phyloP scores from a whole-genome alignment of 2,797 vertebrate genomes.

The Acipenser transmontanus region DNA sequence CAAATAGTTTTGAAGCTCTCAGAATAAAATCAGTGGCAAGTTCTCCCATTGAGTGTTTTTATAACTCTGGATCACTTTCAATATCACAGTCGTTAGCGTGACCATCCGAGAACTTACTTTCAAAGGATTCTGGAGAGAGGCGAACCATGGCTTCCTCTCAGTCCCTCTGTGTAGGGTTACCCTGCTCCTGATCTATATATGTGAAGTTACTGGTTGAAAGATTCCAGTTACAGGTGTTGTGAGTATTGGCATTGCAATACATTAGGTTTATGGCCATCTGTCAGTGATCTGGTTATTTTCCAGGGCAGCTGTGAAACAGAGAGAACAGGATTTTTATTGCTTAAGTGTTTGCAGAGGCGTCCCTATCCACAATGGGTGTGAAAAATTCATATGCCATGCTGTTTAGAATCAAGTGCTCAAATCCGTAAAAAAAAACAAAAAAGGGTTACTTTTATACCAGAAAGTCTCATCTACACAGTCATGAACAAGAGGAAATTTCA shows the following conservation, averaged over 20 bases:
- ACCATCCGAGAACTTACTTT: too few relatives aligned
- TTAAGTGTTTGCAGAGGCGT: background rate
- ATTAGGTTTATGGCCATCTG: background rate
- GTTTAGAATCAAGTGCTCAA: background rate
- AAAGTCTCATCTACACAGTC: too few relatives aligned
- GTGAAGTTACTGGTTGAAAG: background rate
- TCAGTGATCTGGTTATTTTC: constrained; percentile 6
- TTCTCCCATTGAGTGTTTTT: too few relatives aligned
- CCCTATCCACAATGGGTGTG: background rate
- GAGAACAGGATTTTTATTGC: background rate
- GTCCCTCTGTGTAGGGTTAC: background rate
- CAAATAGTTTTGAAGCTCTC: too few relatives aligned
- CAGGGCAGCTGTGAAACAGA: background rate
- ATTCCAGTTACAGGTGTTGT: constrained; percentile 1
- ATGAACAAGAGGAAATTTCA: too few relatives aligned
- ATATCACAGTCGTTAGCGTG: too few relatives aligned
- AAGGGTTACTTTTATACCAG: too few relatives aligned
- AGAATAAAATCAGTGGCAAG: too few relatives aligned
- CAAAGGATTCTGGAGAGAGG: background rate
- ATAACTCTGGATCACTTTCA: too few relatives aligned
- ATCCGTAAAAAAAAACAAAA: too few relatives aligned
- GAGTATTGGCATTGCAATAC: background rate
- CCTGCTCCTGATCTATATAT: background rate
- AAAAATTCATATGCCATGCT: background rate
- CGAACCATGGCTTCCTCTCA: background rate